A percentile compares a stretch with the other conserved stretches of the same genome.
Conservation (phyloP, 2,797 vertebrate species). For the Ispidina picta region DNA sequence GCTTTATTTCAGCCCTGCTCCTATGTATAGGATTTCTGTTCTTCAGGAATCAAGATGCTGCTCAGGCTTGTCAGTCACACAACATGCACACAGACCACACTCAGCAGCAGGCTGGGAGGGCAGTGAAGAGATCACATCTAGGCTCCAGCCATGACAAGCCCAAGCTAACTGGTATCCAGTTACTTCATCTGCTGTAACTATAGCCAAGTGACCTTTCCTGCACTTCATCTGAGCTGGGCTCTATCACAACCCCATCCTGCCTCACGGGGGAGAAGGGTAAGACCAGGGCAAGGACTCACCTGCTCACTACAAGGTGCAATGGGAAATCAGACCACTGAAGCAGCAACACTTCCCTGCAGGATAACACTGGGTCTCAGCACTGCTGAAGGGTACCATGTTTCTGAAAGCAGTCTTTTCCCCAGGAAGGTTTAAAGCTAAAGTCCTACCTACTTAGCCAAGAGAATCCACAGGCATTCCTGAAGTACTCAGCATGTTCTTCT, state of each 20-base stretch:
- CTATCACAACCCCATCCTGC: neutral
- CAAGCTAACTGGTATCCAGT: slow-evolving; percentile 16
- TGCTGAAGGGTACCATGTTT: neutral
- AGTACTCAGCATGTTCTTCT: neutral
- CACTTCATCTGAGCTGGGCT: neutral
- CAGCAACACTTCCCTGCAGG: neutral
- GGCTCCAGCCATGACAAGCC: neutral
- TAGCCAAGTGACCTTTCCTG: slow-evolving; percentile 50
- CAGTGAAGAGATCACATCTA: neutral
- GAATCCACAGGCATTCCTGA: neutral
- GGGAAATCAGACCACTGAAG: neutral
- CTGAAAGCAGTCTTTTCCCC: neutral
- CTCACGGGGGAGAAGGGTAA: neutral
- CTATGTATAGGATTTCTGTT: neutral
- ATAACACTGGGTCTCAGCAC: neutral
- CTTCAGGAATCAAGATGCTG: neutral
- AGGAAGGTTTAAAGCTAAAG: neutral
- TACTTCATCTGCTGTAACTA: slow-evolving; percentile 50
- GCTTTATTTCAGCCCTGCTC: neutral
- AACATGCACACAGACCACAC: neutral
- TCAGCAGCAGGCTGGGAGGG: neutral
- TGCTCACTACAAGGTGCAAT: neutral
- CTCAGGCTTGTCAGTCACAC: neutral
- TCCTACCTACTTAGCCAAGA: neutral
- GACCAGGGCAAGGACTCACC: neutral